phyloP scores from a whole-genome alignment of 2,113 vertebrate species.

The Ctenomys sociabilis region DNA sequence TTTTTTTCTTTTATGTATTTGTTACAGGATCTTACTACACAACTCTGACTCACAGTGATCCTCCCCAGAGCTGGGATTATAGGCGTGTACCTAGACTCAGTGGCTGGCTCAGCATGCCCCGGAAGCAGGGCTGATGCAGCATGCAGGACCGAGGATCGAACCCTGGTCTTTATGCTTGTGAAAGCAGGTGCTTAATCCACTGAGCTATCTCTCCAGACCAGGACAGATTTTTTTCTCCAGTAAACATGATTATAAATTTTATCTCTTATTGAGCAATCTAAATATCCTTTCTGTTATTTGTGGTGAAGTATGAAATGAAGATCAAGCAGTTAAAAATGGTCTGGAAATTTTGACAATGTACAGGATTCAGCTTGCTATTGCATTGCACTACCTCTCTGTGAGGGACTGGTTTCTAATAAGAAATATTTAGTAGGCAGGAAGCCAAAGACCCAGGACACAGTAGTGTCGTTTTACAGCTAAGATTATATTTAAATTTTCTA shows the following conservation, averaged over 20 bases:
- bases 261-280: constrained; percentile 21
- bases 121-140: too few relatives aligned
- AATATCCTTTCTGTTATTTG: constrained; percentile 26
- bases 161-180: too few relatives aligned
- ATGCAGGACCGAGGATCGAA: too few relatives aligned
- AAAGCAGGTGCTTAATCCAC: too few relatives aligned
- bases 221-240: neutral
- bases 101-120: too few relatives aligned
- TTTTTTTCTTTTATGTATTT: neutral
- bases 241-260: neutral
- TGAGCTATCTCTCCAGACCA: too few relatives aligned
- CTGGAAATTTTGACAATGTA: constrained; percentile 11
- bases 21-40: too few relatives aligned
- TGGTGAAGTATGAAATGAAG: constrained; percentile 30
- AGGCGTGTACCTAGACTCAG: too few relatives aligned
- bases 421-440: neutral
- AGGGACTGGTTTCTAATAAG: neutral
- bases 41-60: too few relatives aligned
- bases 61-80: too few relatives aligned
- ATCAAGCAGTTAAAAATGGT: constrained; percentile 13
- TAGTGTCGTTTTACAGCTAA: neutral
- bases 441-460: neutral
- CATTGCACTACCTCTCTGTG: neutral
- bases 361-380: neutral
- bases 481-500: constrained; percentile 14